Conservation (phyloP, 2,797 vertebrate species). For the Calcarius lapponicus region DNA sequence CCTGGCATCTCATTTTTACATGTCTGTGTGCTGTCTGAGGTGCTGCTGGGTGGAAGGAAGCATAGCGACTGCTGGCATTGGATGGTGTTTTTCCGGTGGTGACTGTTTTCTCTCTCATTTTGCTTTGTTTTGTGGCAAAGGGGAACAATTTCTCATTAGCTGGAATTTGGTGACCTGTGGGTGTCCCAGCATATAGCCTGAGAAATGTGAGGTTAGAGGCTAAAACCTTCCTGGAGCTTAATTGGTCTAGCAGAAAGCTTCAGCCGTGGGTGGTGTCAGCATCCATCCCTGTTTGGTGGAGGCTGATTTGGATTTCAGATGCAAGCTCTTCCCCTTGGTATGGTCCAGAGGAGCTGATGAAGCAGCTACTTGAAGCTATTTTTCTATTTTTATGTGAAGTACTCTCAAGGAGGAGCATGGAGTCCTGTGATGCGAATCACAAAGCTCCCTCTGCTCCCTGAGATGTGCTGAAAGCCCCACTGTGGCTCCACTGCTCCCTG, state of each 20-base stretch:
- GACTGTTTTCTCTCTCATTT: background rate
- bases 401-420: background rate
- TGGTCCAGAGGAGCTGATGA: background rate
- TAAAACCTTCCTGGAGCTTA: conserved; percentile 3
- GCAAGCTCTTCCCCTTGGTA: background rate
- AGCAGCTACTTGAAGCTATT: background rate
- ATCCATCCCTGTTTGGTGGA: background rate
- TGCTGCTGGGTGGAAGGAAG: background rate
- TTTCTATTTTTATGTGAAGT: background rate
- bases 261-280: background rate
- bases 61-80: rapidly evolving
- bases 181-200: background rate
- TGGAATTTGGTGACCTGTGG: rapidly evolving
- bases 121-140: background rate
- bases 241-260: background rate
- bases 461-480: background rate
- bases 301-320: background rate
- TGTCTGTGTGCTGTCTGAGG: background rate
- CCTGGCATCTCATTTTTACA: background rate
- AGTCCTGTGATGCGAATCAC: background rate
- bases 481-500: rapidly evolving
- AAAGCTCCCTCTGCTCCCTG: rapidly evolving
- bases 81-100: rapidly evolving
- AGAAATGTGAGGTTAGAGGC: background rate
- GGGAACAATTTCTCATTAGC: background rate